Percentiles rank a stretch among this genome's conserved stretches.
phyloP scores from a whole-genome alignment of 2,113 vertebrate species.

The Ciconia boyciana region DNA sequence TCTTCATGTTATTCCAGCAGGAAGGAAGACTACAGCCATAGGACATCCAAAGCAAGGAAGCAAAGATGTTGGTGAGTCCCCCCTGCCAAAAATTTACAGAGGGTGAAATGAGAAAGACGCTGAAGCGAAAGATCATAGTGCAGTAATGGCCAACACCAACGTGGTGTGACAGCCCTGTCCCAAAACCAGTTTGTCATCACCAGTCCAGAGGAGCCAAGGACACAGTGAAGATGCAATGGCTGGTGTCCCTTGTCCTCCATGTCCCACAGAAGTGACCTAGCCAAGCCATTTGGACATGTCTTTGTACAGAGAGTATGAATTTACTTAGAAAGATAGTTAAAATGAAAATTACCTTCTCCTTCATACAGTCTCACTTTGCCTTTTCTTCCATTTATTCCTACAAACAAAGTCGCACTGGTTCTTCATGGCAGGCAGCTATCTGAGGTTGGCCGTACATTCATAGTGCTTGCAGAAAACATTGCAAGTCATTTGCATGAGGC shows the following conservation, averaged over 20 bases:
- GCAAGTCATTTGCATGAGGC: not conserved
- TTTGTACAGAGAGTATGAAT: not conserved
- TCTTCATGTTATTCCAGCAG: not conserved
- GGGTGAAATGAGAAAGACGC: not conserved
- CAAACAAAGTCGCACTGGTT: not conserved
- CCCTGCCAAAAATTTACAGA: not conserved
- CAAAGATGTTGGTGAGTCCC: not conserved
- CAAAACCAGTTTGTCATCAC: not conserved
- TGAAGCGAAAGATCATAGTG: accelerated
- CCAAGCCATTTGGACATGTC: not conserved
- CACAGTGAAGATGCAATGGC: not conserved
- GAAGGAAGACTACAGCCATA: not conserved
- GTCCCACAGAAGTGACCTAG: not conserved
- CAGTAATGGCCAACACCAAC: not conserved
- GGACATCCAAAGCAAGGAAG: not conserved
- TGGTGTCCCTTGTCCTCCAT: not conserved
- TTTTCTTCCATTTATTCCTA: not conserved
- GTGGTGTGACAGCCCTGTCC: not conserved
- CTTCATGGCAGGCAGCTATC: not conserved
- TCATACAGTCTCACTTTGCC: not conserved
- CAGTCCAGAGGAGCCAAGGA: not conserved
- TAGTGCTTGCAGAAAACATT: not conserved
- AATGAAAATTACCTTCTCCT: not conserved
- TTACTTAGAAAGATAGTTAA: not conserved
- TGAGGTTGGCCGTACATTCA: not conserved